Evolutionary conservation across 1,140 invertebrate genomes (phyloP), one percentile per base, ranked within the genome.

Genomic region (Lepidostoma basale): DNA sequence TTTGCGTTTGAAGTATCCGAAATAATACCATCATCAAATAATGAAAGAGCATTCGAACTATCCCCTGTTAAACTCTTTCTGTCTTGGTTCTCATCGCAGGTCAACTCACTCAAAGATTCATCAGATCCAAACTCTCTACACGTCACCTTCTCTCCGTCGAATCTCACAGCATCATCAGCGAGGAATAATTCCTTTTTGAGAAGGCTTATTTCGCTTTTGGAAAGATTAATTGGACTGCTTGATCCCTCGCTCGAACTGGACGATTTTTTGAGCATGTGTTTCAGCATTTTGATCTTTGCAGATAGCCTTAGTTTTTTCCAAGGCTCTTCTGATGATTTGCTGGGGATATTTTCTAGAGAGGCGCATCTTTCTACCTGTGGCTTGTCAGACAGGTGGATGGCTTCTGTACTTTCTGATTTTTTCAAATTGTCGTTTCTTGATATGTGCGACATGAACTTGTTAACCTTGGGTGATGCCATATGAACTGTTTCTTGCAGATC

Each of bases 401-500:
- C 30, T 60, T 60, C 56, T 18, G 16, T n/a, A 16, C 56, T 60
- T 42, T 42, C 56, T 10, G 56, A 60, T 23, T 60, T 60, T 14
- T 60, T 60, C 2, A 60, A 8, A 3, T 22, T 60, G 8, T 62
- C 52, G 20, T 76, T 78, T 60, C 65, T 76, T 1, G 80, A 80
- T 20, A 82, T 16, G 70, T 83, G 78, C 0, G 79, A 79, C 3
- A 81, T 75, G 14, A 83, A 78, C 70, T 71, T 77, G 0, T 56
- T 65, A 18, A 65, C 42, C 26, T 47, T 54, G 36, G 62, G 33
- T 18, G 28, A 62, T 10, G 42, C 30, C 14, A 33, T 28, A 54
- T 82, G 79, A 26, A 81, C 77, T 60, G 77, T 79, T 39, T 72
- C 79, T 52, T 82, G 80, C 14, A 83, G 68, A 67, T 81, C 79